Conservation (phyloP, 2,888 invertebrate species). For the Timema cristinae region DNA sequence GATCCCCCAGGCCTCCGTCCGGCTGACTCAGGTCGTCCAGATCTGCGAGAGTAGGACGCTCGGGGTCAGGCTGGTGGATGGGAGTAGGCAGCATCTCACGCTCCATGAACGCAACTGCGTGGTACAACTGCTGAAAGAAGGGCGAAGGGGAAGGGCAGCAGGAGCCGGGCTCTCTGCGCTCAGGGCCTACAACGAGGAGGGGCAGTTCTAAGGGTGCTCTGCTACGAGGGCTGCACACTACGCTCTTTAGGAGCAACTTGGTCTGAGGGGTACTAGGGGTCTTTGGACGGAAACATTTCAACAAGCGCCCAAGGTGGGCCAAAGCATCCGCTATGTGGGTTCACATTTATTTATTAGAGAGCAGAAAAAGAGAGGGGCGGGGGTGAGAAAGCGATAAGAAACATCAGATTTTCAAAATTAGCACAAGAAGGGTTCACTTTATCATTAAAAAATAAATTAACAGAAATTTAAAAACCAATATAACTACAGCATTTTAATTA, state of each 20-base stretch:
- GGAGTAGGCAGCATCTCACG: slow-evolving; percentile 29
- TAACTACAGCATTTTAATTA: no score
- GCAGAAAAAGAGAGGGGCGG: slow-evolving; percentile 7
- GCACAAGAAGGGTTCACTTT: no score
- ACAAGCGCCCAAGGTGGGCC: slow-evolving; percentile 21
- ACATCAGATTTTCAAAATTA: slow-evolving; percentile 6
- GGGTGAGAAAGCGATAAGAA: slow-evolving; percentile 12
- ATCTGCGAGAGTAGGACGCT: slow-evolving; percentile 51
- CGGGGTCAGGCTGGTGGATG: slow-evolving; percentile 21
- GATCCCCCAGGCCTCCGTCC: slow-evolving; percentile 53
- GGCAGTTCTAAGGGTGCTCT: slow-evolving; percentile 16
- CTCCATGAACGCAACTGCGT: slow-evolving; percentile 44
- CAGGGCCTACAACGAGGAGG: background rate
- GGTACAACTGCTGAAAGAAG: slow-evolving; percentile 50
- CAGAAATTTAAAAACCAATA: no score
- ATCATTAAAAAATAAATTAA: no score
- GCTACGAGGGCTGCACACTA: slow-evolving; percentile 18
- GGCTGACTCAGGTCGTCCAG: slow-evolving; percentile 69
- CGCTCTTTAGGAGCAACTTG: slow-evolving; percentile 17
- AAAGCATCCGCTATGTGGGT: slow-evolving; percentile 22
- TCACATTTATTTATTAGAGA: background rate
- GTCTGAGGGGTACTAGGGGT: slow-evolving; percentile 23
- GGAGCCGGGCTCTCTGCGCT: slow-evolving; percentile 27
- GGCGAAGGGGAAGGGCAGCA: slow-evolving; percentile 49
- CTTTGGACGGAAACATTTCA: slow-evolving; percentile 23